Evolutionary conservation across 2,113 vertebrate species (phyloP).

Genomic region (Microtus ochrogaster): DNA sequence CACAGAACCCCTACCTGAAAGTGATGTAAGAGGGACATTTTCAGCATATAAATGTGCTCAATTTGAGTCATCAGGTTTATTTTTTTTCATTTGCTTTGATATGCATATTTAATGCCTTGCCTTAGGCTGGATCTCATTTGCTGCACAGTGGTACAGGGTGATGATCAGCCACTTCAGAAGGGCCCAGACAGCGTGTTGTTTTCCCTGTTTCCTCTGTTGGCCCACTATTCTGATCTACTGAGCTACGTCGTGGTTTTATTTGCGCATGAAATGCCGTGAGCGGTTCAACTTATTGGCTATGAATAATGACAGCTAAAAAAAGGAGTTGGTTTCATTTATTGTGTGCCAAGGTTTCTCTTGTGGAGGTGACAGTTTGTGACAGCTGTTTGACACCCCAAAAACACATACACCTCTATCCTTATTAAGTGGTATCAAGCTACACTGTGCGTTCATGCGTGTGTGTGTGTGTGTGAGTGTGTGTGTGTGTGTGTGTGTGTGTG

Average conservation of each 20-base stretch:
- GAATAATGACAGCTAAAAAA: constrained; percentile 89
- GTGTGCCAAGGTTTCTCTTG: constrained; percentile 85
- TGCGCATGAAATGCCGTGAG: constrained; percentile 92
- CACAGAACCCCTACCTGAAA: constrained; percentile 78
- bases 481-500: constrained; percentile 29
- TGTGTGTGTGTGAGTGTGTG: constrained; percentile 31
- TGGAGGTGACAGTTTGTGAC: constrained; percentile 89
- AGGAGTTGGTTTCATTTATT: constrained; percentile 89
- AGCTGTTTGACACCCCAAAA: constrained; percentile 90
- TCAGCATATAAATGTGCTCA: constrained; percentile 92
- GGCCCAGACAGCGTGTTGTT: constrained; percentile 90
- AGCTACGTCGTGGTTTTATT: constrained; percentile 92
- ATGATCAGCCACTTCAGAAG: constrained; percentile 94
- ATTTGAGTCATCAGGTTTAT: constrained; percentile 93
- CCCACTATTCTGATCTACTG: constrained; percentile 86
- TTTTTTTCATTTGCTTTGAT: constrained; percentile 98
- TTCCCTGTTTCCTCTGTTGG: constrained; percentile 91
- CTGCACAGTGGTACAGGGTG: constrained; percentile 92
- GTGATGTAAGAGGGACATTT: constrained; percentile 77
- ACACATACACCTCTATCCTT: constrained; percentile 86
- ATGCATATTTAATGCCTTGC: constrained; percentile 99
- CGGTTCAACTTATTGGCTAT: constrained; percentile 88
- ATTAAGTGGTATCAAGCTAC: constrained; percentile 83
- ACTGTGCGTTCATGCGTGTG: constrained; percentile 52
- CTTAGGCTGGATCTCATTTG: constrained; percentile 96